Base-by-base conservation (phyloP, 37 sponge, comb jelly and placozoan species). In the Axinella damicornis region DNA sequence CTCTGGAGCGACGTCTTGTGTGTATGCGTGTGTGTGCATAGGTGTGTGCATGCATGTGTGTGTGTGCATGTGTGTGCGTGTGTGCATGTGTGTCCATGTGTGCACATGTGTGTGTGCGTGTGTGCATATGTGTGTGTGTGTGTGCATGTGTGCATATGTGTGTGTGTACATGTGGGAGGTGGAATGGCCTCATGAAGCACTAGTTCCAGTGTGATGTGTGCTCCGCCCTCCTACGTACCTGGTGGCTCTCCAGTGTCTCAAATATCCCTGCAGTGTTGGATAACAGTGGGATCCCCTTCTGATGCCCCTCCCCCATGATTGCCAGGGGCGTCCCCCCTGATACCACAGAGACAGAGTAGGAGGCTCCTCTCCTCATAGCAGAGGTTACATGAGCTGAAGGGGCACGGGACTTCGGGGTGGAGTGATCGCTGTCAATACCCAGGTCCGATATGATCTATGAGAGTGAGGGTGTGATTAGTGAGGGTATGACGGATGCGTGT, bases 191-290 rank as follows among this genome's bases (percentile, higher is more conserved):
- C n/a, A n/a, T n/a, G n/a, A n/a, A n/a, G n/a, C n/a, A n/a, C n/a
- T n/a, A n/a, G n/a, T n/a, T n/a, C n/a, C n/a, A n/a, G n/a, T n/a
- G n/a, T n/a, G n/a, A n/a, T n/a, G n/a, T n/a, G n/a, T n/a, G n/a
- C n/a, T n/a, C n/a, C n/a, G n/a, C n/a, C n/a, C 36, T 46, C 6
- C 46, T n/a, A n/a, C 28, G 53, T 54, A 81, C 91, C 69, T 92
- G 89, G 77, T 92, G 89, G 36, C 69, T 65, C 33, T 92, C 76
- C 33, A 92, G 70, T 30, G 68, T 68, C 27, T 83, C 92, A 83
- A 92, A 87, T 36, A 90, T 78, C 22, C 69, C 63, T 18, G 63
- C 77, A 14, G 84, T 84, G 71, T 90, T 73, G 54, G 22, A 17
- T 28, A 90, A 73, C 56, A 90, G 74, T 1, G 72, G 39, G 4